Conservation (phyloP, 2,797 vertebrate genomes). For the Hydrophis major region DNA sequence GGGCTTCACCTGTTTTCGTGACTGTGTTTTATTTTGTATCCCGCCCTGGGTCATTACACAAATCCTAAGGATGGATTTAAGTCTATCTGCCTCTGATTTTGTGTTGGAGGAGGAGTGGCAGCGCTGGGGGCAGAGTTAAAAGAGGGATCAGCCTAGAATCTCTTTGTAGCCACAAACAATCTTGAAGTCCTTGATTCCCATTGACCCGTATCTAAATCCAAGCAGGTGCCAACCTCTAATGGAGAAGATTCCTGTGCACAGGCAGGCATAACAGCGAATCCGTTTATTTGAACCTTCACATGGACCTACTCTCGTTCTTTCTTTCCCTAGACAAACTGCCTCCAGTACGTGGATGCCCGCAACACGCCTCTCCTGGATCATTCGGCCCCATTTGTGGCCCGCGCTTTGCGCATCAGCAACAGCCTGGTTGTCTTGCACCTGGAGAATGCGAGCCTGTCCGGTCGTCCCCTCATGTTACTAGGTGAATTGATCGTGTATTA, state of each 20-base stretch:
- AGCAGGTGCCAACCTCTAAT: neutral
- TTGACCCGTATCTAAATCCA: neutral
- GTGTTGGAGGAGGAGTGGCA: neutral
- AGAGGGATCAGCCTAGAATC: neutral
- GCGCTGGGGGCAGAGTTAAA: neutral
- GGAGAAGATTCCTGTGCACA: neutral
- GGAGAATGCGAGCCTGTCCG: slow-evolving; percentile 86
- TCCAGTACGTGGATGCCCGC: slow-evolving; percentile 91
- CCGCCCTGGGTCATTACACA: no score
- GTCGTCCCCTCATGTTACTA: slow-evolving; percentile 89
- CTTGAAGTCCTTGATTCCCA: neutral
- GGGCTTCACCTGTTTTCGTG: no score
- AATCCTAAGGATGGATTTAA: neutral
- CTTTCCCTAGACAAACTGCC: slow-evolving; percentile 81
- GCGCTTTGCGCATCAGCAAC: slow-evolving; percentile 91
- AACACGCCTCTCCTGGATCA: slow-evolving; percentile 90
- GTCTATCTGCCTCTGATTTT: no score
- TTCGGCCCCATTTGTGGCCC: slow-evolving; percentile 91
- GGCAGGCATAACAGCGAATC: no score
- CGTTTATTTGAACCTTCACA: neutral
- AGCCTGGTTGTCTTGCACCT: slow-evolving; percentile 85
- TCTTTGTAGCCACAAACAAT: neutral
- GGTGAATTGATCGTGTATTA: slow-evolving; percentile 70
- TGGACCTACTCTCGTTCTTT: neutral
- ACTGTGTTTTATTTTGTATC: no score